Percentiles rank a stretch among this genome's conserved stretches.
Evolutionary conservation across 2,113 vertebrate species (phyloP).

Genomic region (Salvelinus sp.): DNA sequence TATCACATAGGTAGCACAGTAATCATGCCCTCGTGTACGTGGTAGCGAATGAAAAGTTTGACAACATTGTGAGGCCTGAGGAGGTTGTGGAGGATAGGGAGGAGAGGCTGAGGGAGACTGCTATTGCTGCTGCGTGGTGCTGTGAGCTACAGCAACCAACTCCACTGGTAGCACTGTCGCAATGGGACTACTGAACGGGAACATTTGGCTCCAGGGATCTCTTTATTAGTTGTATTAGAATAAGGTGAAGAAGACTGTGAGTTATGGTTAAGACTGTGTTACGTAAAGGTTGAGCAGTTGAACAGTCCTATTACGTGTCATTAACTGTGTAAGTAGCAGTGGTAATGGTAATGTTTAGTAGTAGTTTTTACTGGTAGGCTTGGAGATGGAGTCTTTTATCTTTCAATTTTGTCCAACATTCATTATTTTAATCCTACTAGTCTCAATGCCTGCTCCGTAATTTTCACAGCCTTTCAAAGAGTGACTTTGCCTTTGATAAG

Average conservation of each 20-base stretch:
- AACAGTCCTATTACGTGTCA: background rate
- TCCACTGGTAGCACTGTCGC: constrained; percentile 5
- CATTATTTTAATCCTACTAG: background rate
- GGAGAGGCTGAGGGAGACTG: constrained; percentile 24
- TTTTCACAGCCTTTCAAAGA: constrained; percentile 26
- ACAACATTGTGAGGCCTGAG: constrained; percentile 52
- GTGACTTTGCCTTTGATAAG: constrained; percentile 30
- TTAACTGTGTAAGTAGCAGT: background rate
- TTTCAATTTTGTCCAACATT: background rate
- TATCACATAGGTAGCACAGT: constrained; percentile 64
- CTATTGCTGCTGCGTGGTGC: background rate
- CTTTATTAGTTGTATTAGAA: background rate
- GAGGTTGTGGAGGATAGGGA: constrained; percentile 20
- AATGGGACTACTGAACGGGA: constrained; percentile 25
- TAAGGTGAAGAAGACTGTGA: constrained; percentile 1
- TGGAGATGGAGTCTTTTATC: background rate
- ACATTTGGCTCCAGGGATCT: background rate
- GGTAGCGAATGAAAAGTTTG: constrained; percentile 54
- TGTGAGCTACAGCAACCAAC: constrained; percentile 10
- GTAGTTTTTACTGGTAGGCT: background rate
- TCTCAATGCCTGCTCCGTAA: constrained; percentile 17
- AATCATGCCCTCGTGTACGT: constrained; percentile 62
- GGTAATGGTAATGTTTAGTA: background rate
- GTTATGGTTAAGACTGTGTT: background rate
- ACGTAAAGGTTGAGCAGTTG: background rate